phyloP scores from a whole-genome alignment of 2,113 vertebrate species.

The Echinops telfairi region DNA sequence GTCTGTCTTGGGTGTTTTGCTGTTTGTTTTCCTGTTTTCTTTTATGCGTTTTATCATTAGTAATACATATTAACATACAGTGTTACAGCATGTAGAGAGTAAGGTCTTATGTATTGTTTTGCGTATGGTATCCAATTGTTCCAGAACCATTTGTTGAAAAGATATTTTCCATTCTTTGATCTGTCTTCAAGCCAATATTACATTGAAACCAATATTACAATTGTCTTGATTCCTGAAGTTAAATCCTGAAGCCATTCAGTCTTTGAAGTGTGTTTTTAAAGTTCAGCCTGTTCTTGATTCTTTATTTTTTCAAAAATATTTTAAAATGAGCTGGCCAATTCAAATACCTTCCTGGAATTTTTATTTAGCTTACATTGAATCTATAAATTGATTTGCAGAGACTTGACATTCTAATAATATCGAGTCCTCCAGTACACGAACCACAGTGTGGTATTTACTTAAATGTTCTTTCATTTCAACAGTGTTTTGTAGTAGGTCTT shows the following conservation, averaged over 20 bases:
- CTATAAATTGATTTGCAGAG: not conserved
- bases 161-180: not conserved
- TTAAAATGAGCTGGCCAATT: not conserved
- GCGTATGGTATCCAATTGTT: not conserved
- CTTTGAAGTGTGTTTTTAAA: not conserved
- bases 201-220: too few species aligned
- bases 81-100: not conserved
- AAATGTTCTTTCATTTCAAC: not conserved
- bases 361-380: not conserved
- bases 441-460: not conserved
- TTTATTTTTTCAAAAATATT: not conserved
- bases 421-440: too few species aligned
- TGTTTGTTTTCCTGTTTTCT: too few species aligned
- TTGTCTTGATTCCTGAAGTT: not conserved
- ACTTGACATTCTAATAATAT: not conserved
- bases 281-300: not conserved
- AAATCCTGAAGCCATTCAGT: not conserved
- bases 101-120: too few species aligned
- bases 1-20: too few species aligned
- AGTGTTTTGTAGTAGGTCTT: not conserved
- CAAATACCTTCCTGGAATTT: not conserved
- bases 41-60: not conserved
- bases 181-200: not conserved
- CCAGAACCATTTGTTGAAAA: not conserved
- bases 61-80: not conserved